Conservation (phyloP, 2,888 invertebrate species). For the Rotaria magnacalcarata region DNA sequence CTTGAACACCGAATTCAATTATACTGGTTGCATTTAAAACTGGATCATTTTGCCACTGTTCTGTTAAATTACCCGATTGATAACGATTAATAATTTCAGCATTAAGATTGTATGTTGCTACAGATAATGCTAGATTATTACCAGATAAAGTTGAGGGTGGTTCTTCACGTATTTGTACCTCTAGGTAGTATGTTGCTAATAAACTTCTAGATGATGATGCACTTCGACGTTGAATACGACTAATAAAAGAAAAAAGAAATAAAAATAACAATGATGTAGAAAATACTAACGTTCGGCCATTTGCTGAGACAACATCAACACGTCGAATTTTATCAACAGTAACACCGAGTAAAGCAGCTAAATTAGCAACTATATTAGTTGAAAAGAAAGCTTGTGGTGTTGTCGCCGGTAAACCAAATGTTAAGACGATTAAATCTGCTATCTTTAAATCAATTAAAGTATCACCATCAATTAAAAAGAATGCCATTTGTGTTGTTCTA, state of each 20-base stretch:
- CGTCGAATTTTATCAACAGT: constrained; percentile 35
- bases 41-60: background rate
- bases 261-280: background rate
- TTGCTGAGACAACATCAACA: constrained; percentile 41
- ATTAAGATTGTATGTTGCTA: background rate
- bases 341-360: constrained; percentile 42
- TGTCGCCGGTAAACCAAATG: constrained; percentile 40
- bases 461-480: constrained; percentile 30
- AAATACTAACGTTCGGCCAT: background rate
- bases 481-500: constrained; percentile 38
- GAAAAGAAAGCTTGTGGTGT: constrained; percentile 39
- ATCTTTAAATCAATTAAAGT: constrained; percentile 41
- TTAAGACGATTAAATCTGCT: constrained; percentile 32
- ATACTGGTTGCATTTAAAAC: background rate
- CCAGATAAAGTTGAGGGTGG: background rate
- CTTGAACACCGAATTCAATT: background rate
- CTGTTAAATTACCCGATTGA: background rate
- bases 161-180: constrained; percentile 34
- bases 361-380: constrained; percentile 39
- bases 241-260: background rate
- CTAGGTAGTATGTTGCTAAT: background rate
- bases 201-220: too few relatives aligned
- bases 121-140: background rate
- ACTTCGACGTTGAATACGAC: background rate
- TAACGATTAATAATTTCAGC: background rate